Evolutionary conservation across 2,797 vertebrate species (phyloP), one percentile per base, ranked within the genome.

Genomic region (Pempheris klunzingeri): DNA sequence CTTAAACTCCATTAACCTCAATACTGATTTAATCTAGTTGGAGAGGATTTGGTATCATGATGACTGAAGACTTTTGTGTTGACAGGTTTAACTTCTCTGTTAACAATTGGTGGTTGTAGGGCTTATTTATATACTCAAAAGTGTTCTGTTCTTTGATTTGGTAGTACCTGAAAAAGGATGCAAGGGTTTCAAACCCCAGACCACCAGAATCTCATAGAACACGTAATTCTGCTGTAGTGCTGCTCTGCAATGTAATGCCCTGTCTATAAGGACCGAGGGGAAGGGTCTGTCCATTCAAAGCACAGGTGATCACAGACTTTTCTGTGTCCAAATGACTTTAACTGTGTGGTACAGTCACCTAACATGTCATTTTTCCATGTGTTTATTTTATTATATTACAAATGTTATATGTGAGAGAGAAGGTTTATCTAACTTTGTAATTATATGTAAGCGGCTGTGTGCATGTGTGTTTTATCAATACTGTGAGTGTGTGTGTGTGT

Each of bases 1-100:
- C 41, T 71, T 39, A 24, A 46, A 55, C 34, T 24, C 50, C 32
- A 67, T 87, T 82, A 73, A 82, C 50, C 71, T 72, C 22, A 12
- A 53, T 18, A 8, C 13, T 43, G 43, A 59, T 60, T 46, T 55
- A 22, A 75, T 68, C 24, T 49, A 34, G 43, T 5, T 10, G 50
- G 54, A 55, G 28, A 26, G 10, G 68, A 7, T 71, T 65, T 39
- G 13, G 7, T 50, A 7, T 77, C 34, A n/a, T 65, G 46, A 62
- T 59, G 44, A 71, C 55, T 46, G 10, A 36, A 57, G 47, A 34
- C 44, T 34, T 49, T 58, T 52, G 47, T 22, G 60, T 26, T 26
- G 13, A 43, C 32, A n/a, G 2, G 30, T 38, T 55, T 36, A 54
- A 28, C 4, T 59, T 44, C 57, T 22, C 32, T 58, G 24, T 28